Conservation (phyloP, 2,113 vertebrate genomes). For the Hippocampus zosterae region DNA sequence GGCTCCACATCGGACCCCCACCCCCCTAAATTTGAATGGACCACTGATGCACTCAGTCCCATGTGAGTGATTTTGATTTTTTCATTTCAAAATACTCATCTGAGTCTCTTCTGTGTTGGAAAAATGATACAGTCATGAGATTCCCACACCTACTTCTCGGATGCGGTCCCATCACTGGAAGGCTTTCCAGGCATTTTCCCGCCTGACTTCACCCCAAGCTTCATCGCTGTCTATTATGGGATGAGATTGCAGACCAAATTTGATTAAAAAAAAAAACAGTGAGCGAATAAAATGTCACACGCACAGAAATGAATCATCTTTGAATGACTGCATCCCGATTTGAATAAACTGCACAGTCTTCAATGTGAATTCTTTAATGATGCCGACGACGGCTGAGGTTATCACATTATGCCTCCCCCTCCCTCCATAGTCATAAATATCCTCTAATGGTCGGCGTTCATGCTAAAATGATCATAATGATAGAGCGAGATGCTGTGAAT, state of each 20-base stretch:
- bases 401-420: background rate
- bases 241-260: background rate
- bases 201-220: background rate
- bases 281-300: background rate
- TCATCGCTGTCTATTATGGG: background rate
- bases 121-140: background rate
- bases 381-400: background rate
- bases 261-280: background rate
- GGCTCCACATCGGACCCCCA: conserved; percentile 25
- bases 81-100: conserved; percentile 5
- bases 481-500: background rate
- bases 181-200: background rate
- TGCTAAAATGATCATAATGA: background rate
- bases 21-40: background rate
- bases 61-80: conserved; percentile 1
- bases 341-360: background rate
- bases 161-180: background rate
- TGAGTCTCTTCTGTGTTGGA: background rate
- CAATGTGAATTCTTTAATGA: background rate
- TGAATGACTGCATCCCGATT: background rate
- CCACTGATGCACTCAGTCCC: background rate
- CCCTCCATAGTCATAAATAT: background rate
- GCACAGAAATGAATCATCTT: background rate
- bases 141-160: background rate
- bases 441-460: background rate